Percentiles rank a stretch among this genome's conserved stretches.
Evolutionary conservation across 2,797 vertebrate species (phyloP).

Genomic region (Mormyrus hasselquistii): DNA sequence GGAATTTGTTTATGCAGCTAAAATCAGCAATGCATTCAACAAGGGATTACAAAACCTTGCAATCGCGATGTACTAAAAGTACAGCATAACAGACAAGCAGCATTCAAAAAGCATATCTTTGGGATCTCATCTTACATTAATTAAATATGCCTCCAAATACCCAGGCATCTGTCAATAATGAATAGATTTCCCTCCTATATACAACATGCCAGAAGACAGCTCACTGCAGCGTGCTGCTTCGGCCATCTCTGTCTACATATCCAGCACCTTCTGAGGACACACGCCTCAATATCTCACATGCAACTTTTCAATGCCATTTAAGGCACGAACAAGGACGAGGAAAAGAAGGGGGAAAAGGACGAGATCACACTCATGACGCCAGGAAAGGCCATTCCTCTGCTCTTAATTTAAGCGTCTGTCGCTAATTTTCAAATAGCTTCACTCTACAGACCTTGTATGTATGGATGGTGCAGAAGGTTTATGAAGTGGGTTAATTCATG

Average conservation of each 20-base stretch:
- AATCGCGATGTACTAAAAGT: background rate
- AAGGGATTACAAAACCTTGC: background rate
- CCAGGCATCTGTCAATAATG: background rate
- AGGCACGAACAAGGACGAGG: background rate
- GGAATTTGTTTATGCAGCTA: background rate
- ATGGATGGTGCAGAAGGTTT: background rate
- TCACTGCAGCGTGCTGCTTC: background rate
- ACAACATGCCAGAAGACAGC: background rate
- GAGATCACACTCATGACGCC: background rate
- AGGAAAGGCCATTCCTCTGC: background rate
- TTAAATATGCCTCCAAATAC: background rate
- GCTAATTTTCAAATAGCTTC: background rate
- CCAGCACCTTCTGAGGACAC: background rate
- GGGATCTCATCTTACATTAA: background rate
- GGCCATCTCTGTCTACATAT: background rate
- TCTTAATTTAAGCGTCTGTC: background rate
- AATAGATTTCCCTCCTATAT: background rate
- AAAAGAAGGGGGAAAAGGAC: background rate
- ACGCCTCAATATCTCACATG: background rate
- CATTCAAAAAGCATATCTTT: background rate
- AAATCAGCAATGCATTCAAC: background rate
- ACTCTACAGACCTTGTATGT: background rate
- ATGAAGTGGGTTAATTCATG: background rate
- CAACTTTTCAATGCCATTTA: background rate
- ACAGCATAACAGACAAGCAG: background rate